Percentiles rank a stretch among this genome's conserved stretches.
These are phyloP conservation scores for Dissostichus mawsoni DNA, from an alignment of 2,113 vertebrate genomes.

Conservation along the genomic window DNA sequence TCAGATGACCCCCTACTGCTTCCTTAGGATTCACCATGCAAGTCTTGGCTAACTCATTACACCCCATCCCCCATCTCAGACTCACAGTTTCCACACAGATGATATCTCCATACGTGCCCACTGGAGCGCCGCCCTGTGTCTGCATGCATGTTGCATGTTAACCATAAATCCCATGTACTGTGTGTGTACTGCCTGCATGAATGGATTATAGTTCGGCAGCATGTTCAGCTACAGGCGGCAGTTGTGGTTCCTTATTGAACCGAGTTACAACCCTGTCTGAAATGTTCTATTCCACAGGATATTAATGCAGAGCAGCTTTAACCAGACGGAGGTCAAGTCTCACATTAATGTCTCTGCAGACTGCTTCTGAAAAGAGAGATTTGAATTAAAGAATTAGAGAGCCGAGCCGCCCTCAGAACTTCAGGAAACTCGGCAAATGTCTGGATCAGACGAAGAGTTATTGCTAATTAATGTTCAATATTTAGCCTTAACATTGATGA, in stretches of 20 bases:
- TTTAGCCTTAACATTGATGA: conserved; percentile 43
- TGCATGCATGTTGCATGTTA: conserved; percentile 53
- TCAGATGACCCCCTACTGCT: conserved; percentile 1
- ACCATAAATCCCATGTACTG: conserved; percentile 32
- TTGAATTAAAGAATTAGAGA: conserved; percentile 13
- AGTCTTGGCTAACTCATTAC: conserved; percentile 52
- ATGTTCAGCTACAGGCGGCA: conserved; percentile 15
- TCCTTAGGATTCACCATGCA: conserved; percentile 24
- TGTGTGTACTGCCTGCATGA: conserved; percentile 26
- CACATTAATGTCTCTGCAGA: conserved; percentile 42
- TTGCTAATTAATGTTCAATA: conserved; percentile 49
- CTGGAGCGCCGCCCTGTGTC: conserved; percentile 34
- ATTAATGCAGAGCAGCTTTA: conserved; percentile 43
- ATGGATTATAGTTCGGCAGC: conserved; percentile 28
- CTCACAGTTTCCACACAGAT: conserved; percentile 40
- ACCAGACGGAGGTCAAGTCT: conserved; percentile 51
- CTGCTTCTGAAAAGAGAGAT: conserved; percentile 18
- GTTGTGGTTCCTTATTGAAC: background rate
- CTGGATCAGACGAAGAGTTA: conserved; percentile 6
- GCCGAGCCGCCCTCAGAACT: background rate
- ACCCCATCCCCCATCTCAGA: conserved; percentile 9
- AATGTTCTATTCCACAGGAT: conserved; percentile 27
- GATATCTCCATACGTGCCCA: conserved; percentile 31
- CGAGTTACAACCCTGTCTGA: conserved; percentile 29
- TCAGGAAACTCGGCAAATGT: conserved; percentile 2